These are phyloP conservation scores for Bergia puertoricense DNA, from an alignment of 92 coral and sea anemone species.

Conservation along the genomic window DNA sequence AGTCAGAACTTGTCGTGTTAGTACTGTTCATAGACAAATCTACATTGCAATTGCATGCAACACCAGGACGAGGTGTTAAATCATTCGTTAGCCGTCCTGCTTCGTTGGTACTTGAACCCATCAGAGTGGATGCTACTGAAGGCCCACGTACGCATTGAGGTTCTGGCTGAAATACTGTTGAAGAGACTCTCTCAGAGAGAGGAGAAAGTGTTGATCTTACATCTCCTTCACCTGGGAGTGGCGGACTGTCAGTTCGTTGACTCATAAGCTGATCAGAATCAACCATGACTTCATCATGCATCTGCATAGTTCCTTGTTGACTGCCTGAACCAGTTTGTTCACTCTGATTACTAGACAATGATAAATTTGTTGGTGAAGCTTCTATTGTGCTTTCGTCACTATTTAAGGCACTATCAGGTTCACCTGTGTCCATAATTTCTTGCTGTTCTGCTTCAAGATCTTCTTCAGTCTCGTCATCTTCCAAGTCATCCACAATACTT, in stretches of 20 bases:
- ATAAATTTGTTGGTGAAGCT: conserved; percentile 39
- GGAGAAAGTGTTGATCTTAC: conserved; percentile 37
- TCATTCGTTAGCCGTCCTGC: neutral
- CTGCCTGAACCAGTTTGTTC: neutral
- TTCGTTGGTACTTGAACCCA: conserved; percentile 26
- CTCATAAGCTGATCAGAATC: neutral
- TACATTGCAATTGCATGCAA: neutral
- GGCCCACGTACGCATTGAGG: conserved; percentile 30
- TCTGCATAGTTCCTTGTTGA: conserved; percentile 24
- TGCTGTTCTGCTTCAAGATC: conserved; percentile 55
- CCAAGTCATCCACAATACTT: conserved; percentile 45
- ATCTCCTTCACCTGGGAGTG: conserved; percentile 41
- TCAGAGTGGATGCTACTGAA: conserved; percentile 38
- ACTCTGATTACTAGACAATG: conserved; percentile 15
- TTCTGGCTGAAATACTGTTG: conserved; percentile 29
- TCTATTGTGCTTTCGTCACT: conserved; percentile 44
- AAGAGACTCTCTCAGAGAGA: conserved; percentile 23
- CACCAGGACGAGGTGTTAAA: neutral
- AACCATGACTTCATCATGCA: conserved; percentile 30
- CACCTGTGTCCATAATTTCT: conserved; percentile 55
- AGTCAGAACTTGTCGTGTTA: neutral
- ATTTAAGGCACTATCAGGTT: conserved; percentile 42
- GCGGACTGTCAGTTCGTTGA: conserved; percentile 30
- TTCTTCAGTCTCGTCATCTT: conserved; percentile 43
- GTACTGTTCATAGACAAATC: neutral